These are phyloP conservation scores for Nasonovia ribisnigri DNA, from an alignment of 2,888 invertebrate species.

Conservation along the genomic window DNA sequence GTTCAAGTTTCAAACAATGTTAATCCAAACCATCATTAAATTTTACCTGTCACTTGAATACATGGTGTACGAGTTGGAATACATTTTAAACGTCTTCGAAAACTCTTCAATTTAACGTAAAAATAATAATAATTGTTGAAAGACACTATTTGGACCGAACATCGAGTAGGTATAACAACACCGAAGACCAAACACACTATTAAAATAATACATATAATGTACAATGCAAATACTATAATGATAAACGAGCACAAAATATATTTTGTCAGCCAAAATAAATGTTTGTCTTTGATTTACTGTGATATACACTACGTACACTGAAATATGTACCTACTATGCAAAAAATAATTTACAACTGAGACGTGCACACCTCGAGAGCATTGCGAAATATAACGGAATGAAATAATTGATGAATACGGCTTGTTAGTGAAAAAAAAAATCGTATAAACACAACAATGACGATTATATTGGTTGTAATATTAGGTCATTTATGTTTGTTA, in stretches of 20 bases:
- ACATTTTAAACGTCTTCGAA: slow-evolving; percentile 12
- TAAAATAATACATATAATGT: background rate
- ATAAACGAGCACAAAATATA: background rate
- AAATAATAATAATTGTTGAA: background rate
- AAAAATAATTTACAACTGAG: background rate
- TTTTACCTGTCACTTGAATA: slow-evolving; percentile 40
- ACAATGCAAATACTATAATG: background rate
- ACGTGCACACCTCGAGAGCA: background rate
- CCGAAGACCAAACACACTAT: background rate
- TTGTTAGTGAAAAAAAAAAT: slow-evolving; percentile 24
- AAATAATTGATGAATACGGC: slow-evolving; percentile 33
- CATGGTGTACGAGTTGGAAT: slow-evolving; percentile 44
- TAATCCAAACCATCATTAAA: background rate
- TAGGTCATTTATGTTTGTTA: slow-evolving; percentile 26
- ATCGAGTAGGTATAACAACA: background rate
- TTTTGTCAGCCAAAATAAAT: slow-evolving; percentile 1
- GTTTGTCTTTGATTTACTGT: background rate
- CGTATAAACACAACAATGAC: slow-evolving; percentile 19
- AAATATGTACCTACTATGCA: slow-evolving; percentile 3
- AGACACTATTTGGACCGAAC: background rate
- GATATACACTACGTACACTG: background rate
- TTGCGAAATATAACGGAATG: slow-evolving; percentile 14
- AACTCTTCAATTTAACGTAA: background rate
- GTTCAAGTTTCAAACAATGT: background rate
- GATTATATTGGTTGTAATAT: slow-evolving; percentile 30